Base-by-base conservation (phyloP, 2,113 vertebrate genomes). In the Regulus satrapa region DNA sequence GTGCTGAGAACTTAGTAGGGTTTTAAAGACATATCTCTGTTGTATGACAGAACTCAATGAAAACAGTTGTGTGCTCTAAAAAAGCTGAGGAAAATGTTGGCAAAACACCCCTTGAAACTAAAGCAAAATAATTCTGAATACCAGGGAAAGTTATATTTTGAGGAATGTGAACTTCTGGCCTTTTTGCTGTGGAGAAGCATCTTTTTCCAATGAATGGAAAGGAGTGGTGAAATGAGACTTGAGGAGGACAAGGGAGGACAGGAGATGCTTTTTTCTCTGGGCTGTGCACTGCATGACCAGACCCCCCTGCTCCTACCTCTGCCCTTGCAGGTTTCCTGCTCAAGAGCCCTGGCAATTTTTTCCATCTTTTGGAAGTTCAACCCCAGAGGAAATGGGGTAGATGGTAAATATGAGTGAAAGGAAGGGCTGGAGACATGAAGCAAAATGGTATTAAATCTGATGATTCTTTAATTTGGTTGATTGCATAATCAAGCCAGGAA, bases 201-300 rank as follows among this genome's bases (percentile, higher is more conserved):
- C 18, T 54, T 46, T 86, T 32, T 18, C 16, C 31, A 62, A 46
- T 15, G 45, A 49, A 64, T 26, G 8, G 54, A 36, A 51, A 73
- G 26, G 5, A 52, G 8, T 36, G 38, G 64, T 36, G 54, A 75
- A 80, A 82, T 18, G 49, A 79, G 34, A 16, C 17, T 51, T 34
- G 36, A 75, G 49, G 38, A 56, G 34, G 46, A 40, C 24, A 29
- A 9, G 61, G 45, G 6, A 69, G 46, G 55, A 26, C 8, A 41
- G 34, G 32, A 63, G 43, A 8, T 26, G 4, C n/a, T n/a, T 17
- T 21, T 14, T 61, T 56, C 12, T 41, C 56, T 38, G 31, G 36
- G 40, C 14, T 9, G 2, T 14, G 10, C 9, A 20, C 2, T 1
- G 1, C 18, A 31, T 0, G 3, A 20, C 5, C 24, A 74, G 34